Evolutionary conservation across 2,888 invertebrate genomes (phyloP), one percentile per base, ranked within the genome.

Genomic region (Notodonta ziczac): DNA sequence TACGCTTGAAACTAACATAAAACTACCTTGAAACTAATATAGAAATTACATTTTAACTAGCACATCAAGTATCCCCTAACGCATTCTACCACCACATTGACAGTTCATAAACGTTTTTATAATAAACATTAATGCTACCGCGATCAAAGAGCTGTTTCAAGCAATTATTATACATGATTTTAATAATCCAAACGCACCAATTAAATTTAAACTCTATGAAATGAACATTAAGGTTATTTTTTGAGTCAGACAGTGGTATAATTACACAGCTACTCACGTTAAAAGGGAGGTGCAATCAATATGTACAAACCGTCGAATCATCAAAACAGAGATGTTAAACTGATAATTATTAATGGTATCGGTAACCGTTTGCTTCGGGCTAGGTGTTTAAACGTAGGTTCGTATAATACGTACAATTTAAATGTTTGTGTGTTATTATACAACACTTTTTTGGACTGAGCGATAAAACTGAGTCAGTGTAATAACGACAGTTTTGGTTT

Each of bases 281-380:
- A 65, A 69, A 55, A 74, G 58, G 67, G 71, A 65, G 70, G 72
- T 75, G 76, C 65, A 62, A 74, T 73, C 64, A 57, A 46, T 63
- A 55, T 9, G 59, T 44, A 56, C 24, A 62, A 81, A 74, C 60
- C 66, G 85, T 78, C 65, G 72, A 82, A 70, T 90, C 90, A 90
- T 78, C 76, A 81, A 87, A 88, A 88, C 85, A 85, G 82, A 90
- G 90, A 90, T 89, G 88, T 89, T 86, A 82, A 67, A 62, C 77
- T 65, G 87, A 90, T 90, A 87, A 87, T 86, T 82, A 82, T 86
- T 88, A 88, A 88, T 87, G 83, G 84, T 73, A 72, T 76, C 74
- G 69, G 76, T 74, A 76, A 70, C 56, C 69, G 80, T 78, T 82
- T 78, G 58, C 67, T 69, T 61, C 58, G 9, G 16, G 61, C 54